Percentiles rank a stretch among this genome's conserved stretches.
These are phyloP conservation scores for Enhydra lutris DNA, from an alignment of 2,113 vertebrate genomes.

Conservation along the genomic window DNA sequence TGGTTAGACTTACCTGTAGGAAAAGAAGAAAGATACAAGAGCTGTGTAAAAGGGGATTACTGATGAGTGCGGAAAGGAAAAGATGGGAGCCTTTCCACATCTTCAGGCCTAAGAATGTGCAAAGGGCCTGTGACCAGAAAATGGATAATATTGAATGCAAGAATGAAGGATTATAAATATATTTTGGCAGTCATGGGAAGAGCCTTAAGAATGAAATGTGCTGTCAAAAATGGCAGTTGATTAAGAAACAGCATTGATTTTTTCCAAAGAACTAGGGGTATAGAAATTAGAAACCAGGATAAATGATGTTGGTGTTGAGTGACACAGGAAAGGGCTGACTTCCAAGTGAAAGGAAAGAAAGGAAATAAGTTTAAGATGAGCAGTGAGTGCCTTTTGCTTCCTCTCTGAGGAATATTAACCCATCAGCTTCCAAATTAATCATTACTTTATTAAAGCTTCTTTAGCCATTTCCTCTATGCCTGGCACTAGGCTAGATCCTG, in stretches of 20 bases:
- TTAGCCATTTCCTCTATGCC: background rate
- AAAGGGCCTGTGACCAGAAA: background rate
- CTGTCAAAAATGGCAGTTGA: slow-evolving; percentile 25
- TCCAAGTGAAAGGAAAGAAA: background rate
- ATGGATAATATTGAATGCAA: background rate
- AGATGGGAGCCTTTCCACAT: background rate
- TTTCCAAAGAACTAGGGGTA: background rate
- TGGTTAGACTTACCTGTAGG: background rate
- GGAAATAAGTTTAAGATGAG: background rate
- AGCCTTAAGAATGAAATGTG: background rate
- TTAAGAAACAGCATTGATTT: slow-evolving; percentile 47
- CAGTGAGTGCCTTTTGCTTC: background rate
- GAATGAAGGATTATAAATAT: background rate
- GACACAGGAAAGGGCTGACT: background rate
- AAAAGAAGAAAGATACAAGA: background rate
- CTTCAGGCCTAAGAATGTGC: background rate
- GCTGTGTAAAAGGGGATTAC: background rate
- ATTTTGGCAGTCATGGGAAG: background rate
- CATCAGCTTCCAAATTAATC: background rate
- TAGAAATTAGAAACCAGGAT: slow-evolving; percentile 36
- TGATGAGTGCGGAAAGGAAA: background rate
- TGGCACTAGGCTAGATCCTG: background rate
- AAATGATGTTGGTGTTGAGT: background rate
- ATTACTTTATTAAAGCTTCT: background rate
- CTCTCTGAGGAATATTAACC: background rate